phyloP scores from a whole-genome alignment of 23 tunicate genomes.

The Corella eumyota region DNA sequence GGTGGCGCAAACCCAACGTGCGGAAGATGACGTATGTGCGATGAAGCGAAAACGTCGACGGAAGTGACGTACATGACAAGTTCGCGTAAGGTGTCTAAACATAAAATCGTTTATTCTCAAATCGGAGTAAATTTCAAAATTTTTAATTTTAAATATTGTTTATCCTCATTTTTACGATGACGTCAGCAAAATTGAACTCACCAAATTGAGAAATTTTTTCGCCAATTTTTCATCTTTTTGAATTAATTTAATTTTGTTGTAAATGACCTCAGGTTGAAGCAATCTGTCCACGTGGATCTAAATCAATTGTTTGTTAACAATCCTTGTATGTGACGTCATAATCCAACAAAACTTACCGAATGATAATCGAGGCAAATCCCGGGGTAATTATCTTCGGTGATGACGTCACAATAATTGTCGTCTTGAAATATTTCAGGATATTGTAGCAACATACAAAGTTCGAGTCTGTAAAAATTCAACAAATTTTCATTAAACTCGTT shows the following conservation, averaged over 20 bases:
- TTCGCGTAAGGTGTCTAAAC: slow-evolving; percentile 65
- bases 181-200: slow-evolving; percentile 11
- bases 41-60: slow-evolving; percentile 74
- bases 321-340: neutral
- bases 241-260: slow-evolving; percentile 26
- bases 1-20: slow-evolving; percentile 79
- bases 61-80: slow-evolving; percentile 66
- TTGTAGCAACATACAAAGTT: slow-evolving; percentile 56
- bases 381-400: too few species aligned
- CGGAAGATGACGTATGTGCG: slow-evolving; percentile 87
- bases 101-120: neutral
- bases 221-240: slow-evolving; percentile 2
- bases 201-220: slow-evolving; percentile 40
- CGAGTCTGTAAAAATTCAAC: slow-evolving; percentile 46
- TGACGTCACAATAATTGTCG: neutral
- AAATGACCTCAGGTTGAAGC: slow-evolving; percentile 18
- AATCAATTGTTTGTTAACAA: neutral
- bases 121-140: neutral
- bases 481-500: too few species aligned
- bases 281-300: slow-evolving; percentile 72
- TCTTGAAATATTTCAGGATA: slow-evolving; percentile 26
- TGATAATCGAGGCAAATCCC: neutral
- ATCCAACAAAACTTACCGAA: neutral
- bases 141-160: neutral
- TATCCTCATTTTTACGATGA: slow-evolving; percentile 7